A percentile compares a stretch with the other conserved stretches of the same genome.
Conservation (phyloP, 2,797 vertebrate species). For the Limnodromus scolopaceus region DNA sequence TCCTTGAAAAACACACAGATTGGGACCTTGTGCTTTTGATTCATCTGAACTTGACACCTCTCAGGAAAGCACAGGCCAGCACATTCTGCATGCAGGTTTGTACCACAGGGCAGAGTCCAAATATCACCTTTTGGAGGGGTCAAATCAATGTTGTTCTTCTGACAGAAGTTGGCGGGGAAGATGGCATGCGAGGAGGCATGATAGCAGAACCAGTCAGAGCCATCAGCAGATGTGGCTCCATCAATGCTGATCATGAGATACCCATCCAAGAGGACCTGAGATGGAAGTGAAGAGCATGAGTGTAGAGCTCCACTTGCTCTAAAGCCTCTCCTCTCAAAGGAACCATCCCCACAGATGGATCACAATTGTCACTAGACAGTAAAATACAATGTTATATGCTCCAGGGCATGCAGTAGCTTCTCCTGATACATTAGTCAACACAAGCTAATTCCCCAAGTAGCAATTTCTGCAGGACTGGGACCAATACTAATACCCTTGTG, state of each 20-base stretch:
- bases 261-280: conserved; percentile 90
- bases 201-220: conserved; percentile 94
- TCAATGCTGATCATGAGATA: conserved; percentile 96
- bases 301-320: neutral
- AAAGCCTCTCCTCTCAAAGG: neutral
- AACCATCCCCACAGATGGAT: neutral
- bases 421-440: neutral
- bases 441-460: neutral
- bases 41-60: neutral
- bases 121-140: conserved; percentile 80
- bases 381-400: neutral
- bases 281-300: neutral
- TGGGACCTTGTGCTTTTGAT: neutral
- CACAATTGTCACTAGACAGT: neutral
- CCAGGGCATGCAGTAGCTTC: neutral
- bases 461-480: neutral
- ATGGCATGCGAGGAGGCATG: conserved; percentile 93
- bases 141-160: conserved; percentile 87
- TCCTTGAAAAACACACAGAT: neutral
- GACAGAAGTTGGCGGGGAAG: conserved; percentile 89
- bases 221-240: conserved; percentile 78
- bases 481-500: neutral
- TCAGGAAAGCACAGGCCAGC: neutral
- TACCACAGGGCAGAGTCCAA: neutral
- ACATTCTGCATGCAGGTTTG: neutral